Evolutionary conservation across 2,888 invertebrate genomes (phyloP), one percentile per base, ranked within the genome.

Genomic region (Drosophila pegasa): DNA sequence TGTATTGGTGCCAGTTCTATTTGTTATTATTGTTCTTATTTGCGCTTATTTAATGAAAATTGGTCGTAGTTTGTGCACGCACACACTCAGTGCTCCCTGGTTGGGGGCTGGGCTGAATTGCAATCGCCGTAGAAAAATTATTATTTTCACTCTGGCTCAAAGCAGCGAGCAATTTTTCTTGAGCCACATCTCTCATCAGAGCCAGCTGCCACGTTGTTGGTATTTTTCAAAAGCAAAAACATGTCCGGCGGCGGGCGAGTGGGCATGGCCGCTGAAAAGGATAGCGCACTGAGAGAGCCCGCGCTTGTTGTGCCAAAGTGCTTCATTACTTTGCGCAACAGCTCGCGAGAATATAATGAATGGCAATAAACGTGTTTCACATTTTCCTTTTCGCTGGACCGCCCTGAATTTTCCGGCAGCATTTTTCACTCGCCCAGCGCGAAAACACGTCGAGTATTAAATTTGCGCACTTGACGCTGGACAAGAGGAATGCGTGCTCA

Each of bases 291-390:
- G 43, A 33, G 29, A 18, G 7, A n/a, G n/a, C n/a, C 1, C 16
- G 29, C n/a, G 31, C 18, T 54, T 20, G 41, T 35, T 38, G 65
- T 48, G 67, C 58, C 68, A 77, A 89, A 85, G 77, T 75, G 88
- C 86, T 85, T 85, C 85, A 89, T 89, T 85, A 89, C 88, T 85
- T 89, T 85, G 85, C 88, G 89, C 88, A 89, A 71, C 85, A 89
- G 89, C 89, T 89, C 85, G 85, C 85, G 77, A 85, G 88, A 89
- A 87, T 89, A 89, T 85, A 85, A 85, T 85, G 85, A 85, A 85
- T 87, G 86, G 88, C 85, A 77, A 85, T 89, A 85, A 85, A 89
- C 85, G 85, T 89, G 85, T 85, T 85, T 89, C 88, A 81, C 82
- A 87, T 89, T 89, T 85, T 87, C 65, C 69, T 69, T 77, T 68